A percentile compares a stretch with the other conserved stretches of the same genome.
These are phyloP conservation scores for Athene cunicularia DNA, from an alignment of 2,113 vertebrate species.

Conservation along the genomic window DNA sequence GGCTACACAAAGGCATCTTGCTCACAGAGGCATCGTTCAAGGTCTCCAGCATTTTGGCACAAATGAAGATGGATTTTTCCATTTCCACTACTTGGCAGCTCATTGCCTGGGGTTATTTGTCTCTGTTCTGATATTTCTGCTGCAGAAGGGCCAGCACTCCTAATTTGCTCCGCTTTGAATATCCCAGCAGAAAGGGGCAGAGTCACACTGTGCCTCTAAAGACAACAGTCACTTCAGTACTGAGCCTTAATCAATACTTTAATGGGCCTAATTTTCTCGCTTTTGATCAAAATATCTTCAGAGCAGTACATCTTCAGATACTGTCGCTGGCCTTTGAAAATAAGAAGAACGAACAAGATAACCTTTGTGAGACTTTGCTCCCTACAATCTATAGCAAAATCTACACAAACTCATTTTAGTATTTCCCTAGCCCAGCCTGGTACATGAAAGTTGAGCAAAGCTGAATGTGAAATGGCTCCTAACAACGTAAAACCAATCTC, in stretches of 20 bases:
- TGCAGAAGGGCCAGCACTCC: not conserved
- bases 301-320: not conserved
- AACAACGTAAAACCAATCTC: not conserved
- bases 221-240: not conserved
- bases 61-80: not conserved
- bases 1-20: not conserved
- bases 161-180: not conserved
- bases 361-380: not conserved
- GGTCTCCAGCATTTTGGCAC: not conserved
- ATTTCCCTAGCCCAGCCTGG: not conserved
- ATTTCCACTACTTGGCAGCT: not conserved
- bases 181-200: not conserved
- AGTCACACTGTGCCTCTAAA: not conserved
- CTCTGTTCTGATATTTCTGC: not conserved
- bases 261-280: conserved; percentile 19
- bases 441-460: not conserved
- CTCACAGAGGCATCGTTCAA: not conserved
- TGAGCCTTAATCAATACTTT: not conserved
- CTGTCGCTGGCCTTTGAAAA: not conserved
- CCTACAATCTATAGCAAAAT: not conserved
- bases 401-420: not conserved
- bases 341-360: not conserved
- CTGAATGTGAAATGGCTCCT: not conserved
- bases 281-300: conserved; percentile 12
- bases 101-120: not conserved